These are phyloP conservation scores for Diuraphis noxia DNA, from an alignment of 1,140 invertebrate species.

Conservation along the genomic window DNA sequence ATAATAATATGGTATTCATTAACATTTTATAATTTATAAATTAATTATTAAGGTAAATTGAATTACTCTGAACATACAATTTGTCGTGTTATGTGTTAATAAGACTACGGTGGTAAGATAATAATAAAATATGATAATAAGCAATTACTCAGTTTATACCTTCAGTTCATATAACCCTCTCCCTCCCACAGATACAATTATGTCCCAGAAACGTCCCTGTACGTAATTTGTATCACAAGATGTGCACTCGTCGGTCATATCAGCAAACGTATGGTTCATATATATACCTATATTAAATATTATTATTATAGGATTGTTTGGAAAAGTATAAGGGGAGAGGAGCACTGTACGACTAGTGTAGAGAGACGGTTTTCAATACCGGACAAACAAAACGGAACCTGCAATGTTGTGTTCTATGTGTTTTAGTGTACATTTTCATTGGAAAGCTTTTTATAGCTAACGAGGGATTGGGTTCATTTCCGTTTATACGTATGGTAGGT, in stretches of 20 bases:
- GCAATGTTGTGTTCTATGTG: background rate
- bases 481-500: conserved; percentile 44
- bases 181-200: too few species aligned
- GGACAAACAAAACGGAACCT: background rate
- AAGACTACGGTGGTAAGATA: too few species aligned
- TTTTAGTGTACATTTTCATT: background rate
- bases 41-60: too few species aligned
- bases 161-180: background rate
- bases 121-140: background rate
- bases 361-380: background rate
- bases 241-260: background rate
- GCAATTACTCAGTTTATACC: background rate
- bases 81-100: background rate
- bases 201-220: background rate
- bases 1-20: too few species aligned
- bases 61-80: too few species aligned
- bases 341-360: too few species aligned
- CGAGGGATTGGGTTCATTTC: conserved; percentile 29
- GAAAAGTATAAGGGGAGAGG: background rate
- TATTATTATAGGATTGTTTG: conserved; percentile 20
- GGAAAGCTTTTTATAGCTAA: conserved; percentile 35
- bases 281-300: background rate
- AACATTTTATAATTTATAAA: too few species aligned
- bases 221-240: background rate
- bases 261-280: background rate